phyloP scores from a whole-genome alignment of 2,888 invertebrate species.

The Lasioglossum calceatum region DNA sequence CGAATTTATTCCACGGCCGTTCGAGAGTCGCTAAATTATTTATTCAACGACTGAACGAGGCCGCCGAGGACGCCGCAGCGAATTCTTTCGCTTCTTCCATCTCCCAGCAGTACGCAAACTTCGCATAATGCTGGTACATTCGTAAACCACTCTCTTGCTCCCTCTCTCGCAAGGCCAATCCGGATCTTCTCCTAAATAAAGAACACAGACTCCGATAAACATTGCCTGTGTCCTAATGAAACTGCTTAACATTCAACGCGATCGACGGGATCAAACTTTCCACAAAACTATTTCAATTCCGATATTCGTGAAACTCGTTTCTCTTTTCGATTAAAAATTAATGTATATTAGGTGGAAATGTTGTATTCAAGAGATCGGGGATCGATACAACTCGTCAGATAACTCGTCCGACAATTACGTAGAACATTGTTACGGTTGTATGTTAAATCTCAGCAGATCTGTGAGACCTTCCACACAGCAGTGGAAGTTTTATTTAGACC shows the following conservation, averaged over 20 bases:
- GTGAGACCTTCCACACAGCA: not conserved
- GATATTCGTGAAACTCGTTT: not conserved
- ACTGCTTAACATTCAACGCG: not conserved
- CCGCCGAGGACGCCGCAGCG: not conserved
- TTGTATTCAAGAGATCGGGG: accelerated
- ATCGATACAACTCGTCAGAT: not conserved
- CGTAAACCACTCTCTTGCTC: not conserved
- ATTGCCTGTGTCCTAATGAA: not conserved
- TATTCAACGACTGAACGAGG: not conserved
- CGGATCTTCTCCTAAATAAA: not conserved
- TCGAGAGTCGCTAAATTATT: not conserved
- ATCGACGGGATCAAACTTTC: not conserved
- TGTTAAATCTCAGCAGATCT: not conserved
- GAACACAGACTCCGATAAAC: not conserved
- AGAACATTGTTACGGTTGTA: accelerated
- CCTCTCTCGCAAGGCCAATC: not conserved
- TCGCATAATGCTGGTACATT: not conserved
- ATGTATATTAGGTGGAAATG: not conserved
- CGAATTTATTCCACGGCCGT: not conserved
- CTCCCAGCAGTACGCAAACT: not conserved
- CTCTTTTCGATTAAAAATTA: not conserved
- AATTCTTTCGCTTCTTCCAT: not conserved
- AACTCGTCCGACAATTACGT: not conserved
- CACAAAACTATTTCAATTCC: not conserved
- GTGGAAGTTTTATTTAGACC: not conserved